Evolutionary conservation across 2,888 invertebrate species (phyloP), one percentile per base, ranked within the genome.

Genomic region (Pristionchus entomophagus): DNA sequence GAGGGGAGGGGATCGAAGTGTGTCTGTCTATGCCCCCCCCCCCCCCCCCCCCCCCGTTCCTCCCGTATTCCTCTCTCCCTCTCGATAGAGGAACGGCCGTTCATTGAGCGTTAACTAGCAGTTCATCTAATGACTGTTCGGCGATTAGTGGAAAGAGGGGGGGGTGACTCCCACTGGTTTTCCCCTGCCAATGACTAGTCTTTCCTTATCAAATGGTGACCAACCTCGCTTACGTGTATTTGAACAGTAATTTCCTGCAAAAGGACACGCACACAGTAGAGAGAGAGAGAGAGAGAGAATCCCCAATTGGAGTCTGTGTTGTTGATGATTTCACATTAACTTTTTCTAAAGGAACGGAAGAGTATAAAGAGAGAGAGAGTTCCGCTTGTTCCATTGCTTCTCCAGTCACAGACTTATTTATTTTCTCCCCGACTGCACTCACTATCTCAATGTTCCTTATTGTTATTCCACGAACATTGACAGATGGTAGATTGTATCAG

Each of bases 1-100:
- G 62, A 29, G 32, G 62, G 17, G 73, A 73, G 73, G 32, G 73
- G 73, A 73, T 73, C 73, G 73, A 73, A 73, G 73, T 73, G 65
- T 73, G 73, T 73, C 51, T 49, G 22, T 51, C 53, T 77, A 22
- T n/a, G 8, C 77, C 26, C 77, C 12, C 32, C 32, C n/a, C 8
- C 78, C 78, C 3, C 26, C 17, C 26, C 12, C 19, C 41, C 45
- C 10, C 77, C 45, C 45, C n/a, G 19, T 29, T 77, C 17, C 77
- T 26, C 77, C 35, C 65, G 65, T 65, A 65, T 65, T 65, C 35
- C 32, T 26, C 19, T 29, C 65, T 22, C 32, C 32, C 22, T 65
- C 35, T 65, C 35, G 65, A 65, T 17, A 22, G 65, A 22, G 45
- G 35, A 35, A 65, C 35, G 65, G 38, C n/a, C 12, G 73, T 73